Conservation (phyloP, 1,140 invertebrate genomes). For the Orius insidiosus region DNA sequence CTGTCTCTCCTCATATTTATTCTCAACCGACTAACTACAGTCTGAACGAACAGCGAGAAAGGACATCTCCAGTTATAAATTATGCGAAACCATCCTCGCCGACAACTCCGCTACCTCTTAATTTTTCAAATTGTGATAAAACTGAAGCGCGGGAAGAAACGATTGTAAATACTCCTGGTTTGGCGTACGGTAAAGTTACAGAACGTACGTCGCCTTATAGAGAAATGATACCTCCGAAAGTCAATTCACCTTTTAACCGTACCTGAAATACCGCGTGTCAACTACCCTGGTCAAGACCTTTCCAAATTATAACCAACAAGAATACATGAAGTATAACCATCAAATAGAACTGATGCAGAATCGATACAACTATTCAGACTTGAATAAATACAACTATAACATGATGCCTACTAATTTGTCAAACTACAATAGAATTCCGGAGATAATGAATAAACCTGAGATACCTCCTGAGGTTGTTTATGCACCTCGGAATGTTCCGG, state of each 20-base stretch:
- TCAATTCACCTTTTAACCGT: slow-evolving; percentile 17
- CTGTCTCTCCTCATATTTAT: slow-evolving; percentile 13
- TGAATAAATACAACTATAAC: too few relatives aligned
- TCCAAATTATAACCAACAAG: slow-evolving; percentile 12
- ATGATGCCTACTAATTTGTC: slow-evolving; percentile 11
- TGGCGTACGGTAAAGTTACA: slow-evolving; percentile 11
- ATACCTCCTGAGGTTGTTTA: slow-evolving; percentile 8
- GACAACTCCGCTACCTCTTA: slow-evolving; percentile 6
- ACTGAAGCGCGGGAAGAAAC: slow-evolving; percentile 2
- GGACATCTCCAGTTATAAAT: slow-evolving; percentile 2
- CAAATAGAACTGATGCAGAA: slow-evolving; percentile 19
- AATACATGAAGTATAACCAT: slow-evolving; percentile 12
- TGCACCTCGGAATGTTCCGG: slow-evolving; percentile 8
- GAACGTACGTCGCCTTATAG: slow-evolving; percentile 10
- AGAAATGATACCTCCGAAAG: slow-evolving; percentile 17
- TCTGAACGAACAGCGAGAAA: slow-evolving; percentile 5
- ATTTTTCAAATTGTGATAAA: slow-evolving; percentile 14
- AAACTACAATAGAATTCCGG: slow-evolving; percentile 12
- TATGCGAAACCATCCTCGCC: slow-evolving; percentile 1
- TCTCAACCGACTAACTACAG: slow-evolving; percentile 13
- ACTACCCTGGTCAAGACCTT: slow-evolving; percentile 1
- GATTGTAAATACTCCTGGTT: slow-evolving; percentile 8
- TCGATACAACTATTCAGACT: too few relatives aligned
- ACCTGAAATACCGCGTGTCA: slow-evolving; percentile 13
- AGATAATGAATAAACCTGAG: slow-evolving; percentile 3